Base-by-base conservation (phyloP, 2,113 vertebrate species). In the Rhynchopsitta pachyrhyncha region DNA sequence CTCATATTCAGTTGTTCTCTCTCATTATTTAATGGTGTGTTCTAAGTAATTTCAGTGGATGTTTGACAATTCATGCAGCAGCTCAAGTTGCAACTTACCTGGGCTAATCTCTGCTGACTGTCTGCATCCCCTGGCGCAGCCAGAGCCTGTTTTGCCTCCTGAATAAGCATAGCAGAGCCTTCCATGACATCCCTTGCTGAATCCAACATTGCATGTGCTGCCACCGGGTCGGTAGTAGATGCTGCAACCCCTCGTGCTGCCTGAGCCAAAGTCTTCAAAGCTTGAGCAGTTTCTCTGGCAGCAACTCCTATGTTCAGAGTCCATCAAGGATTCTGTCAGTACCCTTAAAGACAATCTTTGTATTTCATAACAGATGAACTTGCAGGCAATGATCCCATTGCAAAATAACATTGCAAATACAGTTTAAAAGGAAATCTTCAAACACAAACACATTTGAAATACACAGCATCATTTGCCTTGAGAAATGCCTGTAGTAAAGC, bases 121-220 rank as follows among this genome's bases (percentile, higher is more conserved):
- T 99, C 99, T 1, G 99, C 98, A 57, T 99, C 99, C 31, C 99
- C 99, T 1, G 99, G 99, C 33, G 98, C 99, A 60, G 99, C 98
- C 95, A 99, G 97, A 31, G 99, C 99, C 97, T 99, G 98, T 95
- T 99, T 99, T 20, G 99, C 99, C 96, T 99, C 99, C 13, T 99
- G 99, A 91, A 99, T 99, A 77, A 99, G 98, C 98, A 99, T 98
- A 42, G 99, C 99, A 1, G 99, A 99, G 79, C 99, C 99, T 90
- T 99, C 99, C 99, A 99, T 99, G 77, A 99, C 99, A 15, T 99
- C 99, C 75, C 99, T 98, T 35, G 99, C 99, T 0, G 99, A 99
- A 74, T 99, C 99, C 91, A 99, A 77, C 99, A 99, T 99, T 4
- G 99, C 99, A 2, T 98, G 99, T 1, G 99, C 98, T 31, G 99